These are phyloP conservation scores for Lethocerus indicus DNA, from an alignment of 1,140 invertebrate genomes.

Conservation along the genomic window DNA sequence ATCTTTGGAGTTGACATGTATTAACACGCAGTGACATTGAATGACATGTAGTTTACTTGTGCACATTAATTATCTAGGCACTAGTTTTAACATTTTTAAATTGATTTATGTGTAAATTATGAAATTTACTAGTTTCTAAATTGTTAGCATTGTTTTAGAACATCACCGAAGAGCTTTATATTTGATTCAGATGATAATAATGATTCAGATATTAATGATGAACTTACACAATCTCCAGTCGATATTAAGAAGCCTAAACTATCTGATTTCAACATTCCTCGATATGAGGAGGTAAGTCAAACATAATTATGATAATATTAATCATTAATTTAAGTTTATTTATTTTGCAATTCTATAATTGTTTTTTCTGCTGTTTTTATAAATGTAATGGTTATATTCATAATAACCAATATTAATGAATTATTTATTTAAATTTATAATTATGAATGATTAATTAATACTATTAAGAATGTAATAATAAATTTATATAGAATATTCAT, in stretches of 20 bases:
- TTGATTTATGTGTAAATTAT: too few species aligned
- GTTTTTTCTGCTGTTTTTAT: neutral
- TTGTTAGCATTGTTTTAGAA: neutral
- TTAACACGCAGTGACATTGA: too few species aligned
- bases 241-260: constrained; percentile 6
- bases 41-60: too few species aligned
- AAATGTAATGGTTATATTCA: too few species aligned
- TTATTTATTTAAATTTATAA: neutral
- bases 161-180: neutral
- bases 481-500: too few species aligned
- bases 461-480: too few species aligned
- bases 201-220: neutral
- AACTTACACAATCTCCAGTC: neutral
- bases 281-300: constrained; percentile 8
- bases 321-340: too few species aligned
- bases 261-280: constrained; percentile 5
- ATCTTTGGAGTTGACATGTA: too few species aligned
- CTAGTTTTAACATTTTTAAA: too few species aligned
- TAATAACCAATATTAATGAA: too few species aligned
- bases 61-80: too few species aligned
- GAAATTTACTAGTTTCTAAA: neutral
- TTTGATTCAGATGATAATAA: constrained; percentile 7
- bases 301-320: neutral
- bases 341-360: neutral
- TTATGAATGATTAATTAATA: too few species aligned